Percentiles rank a stretch among this genome's conserved stretches.
phyloP scores from a whole-genome alignment of 2,797 vertebrate genomes.

The Rhabdophis nuchalis region DNA sequence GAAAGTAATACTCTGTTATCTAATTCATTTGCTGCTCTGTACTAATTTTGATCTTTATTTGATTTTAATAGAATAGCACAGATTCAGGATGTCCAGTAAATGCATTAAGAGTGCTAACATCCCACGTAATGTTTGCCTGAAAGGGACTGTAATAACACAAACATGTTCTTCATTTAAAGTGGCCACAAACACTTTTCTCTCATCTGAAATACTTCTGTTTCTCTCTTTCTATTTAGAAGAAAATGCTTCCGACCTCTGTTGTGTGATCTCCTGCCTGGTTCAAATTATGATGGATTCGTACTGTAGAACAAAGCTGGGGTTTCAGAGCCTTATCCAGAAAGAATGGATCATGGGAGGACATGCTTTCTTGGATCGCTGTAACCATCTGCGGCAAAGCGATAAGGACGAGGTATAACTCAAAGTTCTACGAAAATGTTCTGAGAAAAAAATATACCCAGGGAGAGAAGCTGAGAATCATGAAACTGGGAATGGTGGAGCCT shows the following conservation, averaged over 20 bases:
- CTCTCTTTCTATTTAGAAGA: constrained; percentile 65
- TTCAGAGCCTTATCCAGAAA: constrained; percentile 87
- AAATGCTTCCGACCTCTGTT: constrained; percentile 79
- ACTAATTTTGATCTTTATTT: neutral
- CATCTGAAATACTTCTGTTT: neutral
- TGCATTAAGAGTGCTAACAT: neutral
- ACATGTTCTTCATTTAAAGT: neutral
- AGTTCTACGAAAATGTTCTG: neutral
- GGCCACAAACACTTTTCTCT: neutral
- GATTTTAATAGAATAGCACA: neutral
- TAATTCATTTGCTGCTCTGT: neutral
- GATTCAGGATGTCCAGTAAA: neutral
- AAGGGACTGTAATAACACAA: neutral
- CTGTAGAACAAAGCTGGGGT: constrained; percentile 79
- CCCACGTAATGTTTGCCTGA: neutral
- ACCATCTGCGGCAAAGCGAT: constrained; percentile 81
- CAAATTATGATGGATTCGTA: constrained; percentile 88
- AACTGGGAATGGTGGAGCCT: neutral
- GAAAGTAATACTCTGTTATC: neutral
- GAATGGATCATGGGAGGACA: constrained; percentile 85
- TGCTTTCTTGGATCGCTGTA: constrained; percentile 82
- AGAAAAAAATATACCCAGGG: neutral
- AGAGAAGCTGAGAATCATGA: neutral
- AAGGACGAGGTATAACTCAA: constrained; percentile 76
- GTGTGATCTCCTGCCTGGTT: constrained; percentile 81